phyloP scores from a whole-genome alignment of 2,797 vertebrate genomes.

The Hephaestus fuliginosus region DNA sequence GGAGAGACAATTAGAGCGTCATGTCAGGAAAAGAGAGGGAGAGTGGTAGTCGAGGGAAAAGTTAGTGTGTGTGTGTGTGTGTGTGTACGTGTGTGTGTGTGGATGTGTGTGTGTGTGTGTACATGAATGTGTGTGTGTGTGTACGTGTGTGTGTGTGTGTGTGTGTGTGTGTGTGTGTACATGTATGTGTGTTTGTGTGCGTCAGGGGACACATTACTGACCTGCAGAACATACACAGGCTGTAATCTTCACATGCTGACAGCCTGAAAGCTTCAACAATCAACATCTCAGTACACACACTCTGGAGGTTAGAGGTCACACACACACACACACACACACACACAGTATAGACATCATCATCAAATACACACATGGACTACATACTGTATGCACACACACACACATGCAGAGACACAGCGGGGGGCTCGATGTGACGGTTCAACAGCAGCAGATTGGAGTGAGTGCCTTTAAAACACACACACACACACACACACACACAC shows the following conservation, averaged over 20 bases:
- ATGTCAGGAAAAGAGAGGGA: background rate
- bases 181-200: background rate
- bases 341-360: background rate
- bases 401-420: background rate
- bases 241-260: slow-evolving; percentile 51
- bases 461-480: slow-evolving; percentile 11
- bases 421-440: slow-evolving; percentile 14
- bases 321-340: slow-evolving; percentile 23
- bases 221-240: slow-evolving; percentile 23
- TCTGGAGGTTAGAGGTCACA: slow-evolving; percentile 29
- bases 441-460: slow-evolving; percentile 14
- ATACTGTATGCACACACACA: background rate
- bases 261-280: slow-evolving; percentile 47
- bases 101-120: too few species aligned
- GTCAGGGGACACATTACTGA: slow-evolving; percentile 29
- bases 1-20: background rate
- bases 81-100: background rate
- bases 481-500: slow-evolving; percentile 15
- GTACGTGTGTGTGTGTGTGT: too few species aligned
- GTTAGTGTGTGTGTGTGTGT: background rate
- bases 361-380: slow-evolving; percentile 3
- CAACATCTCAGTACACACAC: slow-evolving; percentile 17
- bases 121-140: too few species aligned
- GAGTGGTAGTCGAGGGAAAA: background rate
- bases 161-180: too few species aligned